A percentile compares a stretch with the other conserved stretches of the same genome.
phyloP scores from a whole-genome alignment of 2,797 vertebrate species.

The Orientallactaga sibirica region DNA sequence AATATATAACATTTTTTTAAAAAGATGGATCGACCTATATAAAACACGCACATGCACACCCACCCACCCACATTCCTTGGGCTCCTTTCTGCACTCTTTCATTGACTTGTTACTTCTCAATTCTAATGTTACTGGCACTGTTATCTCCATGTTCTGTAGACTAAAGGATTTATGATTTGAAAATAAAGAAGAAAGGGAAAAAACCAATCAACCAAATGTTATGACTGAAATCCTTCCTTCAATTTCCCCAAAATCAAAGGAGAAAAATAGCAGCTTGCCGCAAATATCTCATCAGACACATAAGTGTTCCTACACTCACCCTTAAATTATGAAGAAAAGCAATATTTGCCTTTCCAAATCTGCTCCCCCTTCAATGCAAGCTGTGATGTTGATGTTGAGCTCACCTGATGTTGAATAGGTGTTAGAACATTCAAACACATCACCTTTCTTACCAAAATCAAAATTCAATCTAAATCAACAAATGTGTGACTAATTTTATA shows the following conservation, averaged over 20 bases:
- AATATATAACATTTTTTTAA: too few relatives aligned
- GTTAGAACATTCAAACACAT: neutral
- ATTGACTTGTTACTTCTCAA: neutral
- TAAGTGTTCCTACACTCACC: neutral
- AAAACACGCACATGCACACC: too few relatives aligned
- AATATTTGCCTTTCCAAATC: neutral
- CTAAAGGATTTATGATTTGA: neutral
- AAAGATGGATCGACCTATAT: neutral
- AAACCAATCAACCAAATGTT: neutral
- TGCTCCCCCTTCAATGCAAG: neutral
- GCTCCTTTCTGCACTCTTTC: neutral
- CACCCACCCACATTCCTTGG: neutral
- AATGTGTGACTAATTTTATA: neutral
- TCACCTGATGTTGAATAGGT: neutral
- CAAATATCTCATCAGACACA: neutral
- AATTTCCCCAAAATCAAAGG: neutral
- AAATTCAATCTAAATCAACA: constrained; percentile 25
- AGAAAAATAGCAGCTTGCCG: neutral
- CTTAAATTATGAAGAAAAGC: neutral
- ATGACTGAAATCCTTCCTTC: neutral
- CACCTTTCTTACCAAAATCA: neutral
- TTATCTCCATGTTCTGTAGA: neutral
- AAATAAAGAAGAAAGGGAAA: constrained; percentile 1
- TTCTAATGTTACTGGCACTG: constrained; percentile 1
- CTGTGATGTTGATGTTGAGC: neutral